These are phyloP conservation scores for Sakesphorus luctuosus DNA, from an alignment of 2,113 vertebrate genomes.

Conservation along the genomic window DNA sequence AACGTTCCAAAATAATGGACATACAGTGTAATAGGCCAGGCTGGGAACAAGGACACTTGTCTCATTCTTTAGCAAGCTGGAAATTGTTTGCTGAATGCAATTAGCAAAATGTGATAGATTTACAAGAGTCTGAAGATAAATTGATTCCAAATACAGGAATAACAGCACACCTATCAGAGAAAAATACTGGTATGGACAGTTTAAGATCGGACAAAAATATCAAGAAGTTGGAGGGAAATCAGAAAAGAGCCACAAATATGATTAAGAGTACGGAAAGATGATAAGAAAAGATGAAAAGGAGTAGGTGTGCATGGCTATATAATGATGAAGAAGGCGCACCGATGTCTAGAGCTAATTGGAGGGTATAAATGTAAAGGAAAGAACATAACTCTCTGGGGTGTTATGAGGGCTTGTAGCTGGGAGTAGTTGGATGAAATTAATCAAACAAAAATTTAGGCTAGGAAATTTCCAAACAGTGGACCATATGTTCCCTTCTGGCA, in stretches of 20 bases:
- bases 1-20: background rate
- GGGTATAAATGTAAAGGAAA: slow-evolving; percentile 37
- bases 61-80: accelerated
- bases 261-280: background rate
- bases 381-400: slow-evolving; percentile 10
- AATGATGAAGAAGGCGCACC: slow-evolving; percentile 10
- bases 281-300: slow-evolving; percentile 34
- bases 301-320: background rate
- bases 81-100: background rate
- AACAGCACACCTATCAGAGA: background rate
- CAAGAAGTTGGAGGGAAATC: background rate
- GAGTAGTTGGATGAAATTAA: slow-evolving; percentile 68
- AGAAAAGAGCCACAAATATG: background rate
- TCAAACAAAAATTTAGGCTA: slow-evolving; percentile 66
- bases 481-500: slow-evolving; percentile 68
- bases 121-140: background rate
- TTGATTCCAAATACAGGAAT: background rate
- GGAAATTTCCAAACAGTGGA: slow-evolving; percentile 58
- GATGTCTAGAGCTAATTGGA: slow-evolving; percentile 19
- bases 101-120: background rate
- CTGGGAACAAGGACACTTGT: background rate
- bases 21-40: background rate
- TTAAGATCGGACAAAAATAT: background rate
- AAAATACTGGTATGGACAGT: background rate
- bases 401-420: slow-evolving; percentile 53